Conservation (phyloP, 2,113 vertebrate species). For the Noctilio leporinus region DNA sequence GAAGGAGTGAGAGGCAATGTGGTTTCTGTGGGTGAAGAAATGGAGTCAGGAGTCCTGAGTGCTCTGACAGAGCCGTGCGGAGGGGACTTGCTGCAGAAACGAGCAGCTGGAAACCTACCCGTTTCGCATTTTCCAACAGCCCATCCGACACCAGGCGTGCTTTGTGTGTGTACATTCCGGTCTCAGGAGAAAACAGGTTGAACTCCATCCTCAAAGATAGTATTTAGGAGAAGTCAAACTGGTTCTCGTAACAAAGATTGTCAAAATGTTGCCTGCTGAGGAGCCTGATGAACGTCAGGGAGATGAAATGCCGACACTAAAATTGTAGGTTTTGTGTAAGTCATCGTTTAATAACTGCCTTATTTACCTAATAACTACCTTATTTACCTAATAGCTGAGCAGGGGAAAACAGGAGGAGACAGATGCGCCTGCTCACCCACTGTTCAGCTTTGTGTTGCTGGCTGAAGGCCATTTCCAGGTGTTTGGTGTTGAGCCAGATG, state of each 20-base stretch:
- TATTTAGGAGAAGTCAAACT: background rate
- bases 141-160: background rate
- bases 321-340: constrained; percentile 64
- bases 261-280: constrained; percentile 28
- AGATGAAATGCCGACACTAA: constrained; percentile 49
- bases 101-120: background rate
- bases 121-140: background rate
- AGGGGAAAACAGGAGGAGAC: constrained; percentile 59
- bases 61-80: background rate
- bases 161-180: background rate
- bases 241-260: constrained; percentile 41
- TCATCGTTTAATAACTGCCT: constrained; percentile 71
- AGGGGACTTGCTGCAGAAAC: background rate
- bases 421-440: constrained; percentile 60
- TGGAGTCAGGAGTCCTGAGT: constrained; percentile 74
- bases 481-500: constrained; percentile 61
- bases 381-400: constrained; percentile 68
- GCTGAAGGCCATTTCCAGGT: constrained; percentile 67
- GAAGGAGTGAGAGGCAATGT: constrained; percentile 68
- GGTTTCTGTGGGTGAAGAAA: constrained; percentile 70
- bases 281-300: background rate
- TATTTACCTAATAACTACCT: constrained; percentile 72
- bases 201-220: background rate
- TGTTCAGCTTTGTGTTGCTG: constrained; percentile 66
- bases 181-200: background rate